These are phyloP conservation scores for Lepidocolaptes lacrymiger DNA, from an alignment of 2,797 vertebrate species.

Conservation along the genomic window DNA sequence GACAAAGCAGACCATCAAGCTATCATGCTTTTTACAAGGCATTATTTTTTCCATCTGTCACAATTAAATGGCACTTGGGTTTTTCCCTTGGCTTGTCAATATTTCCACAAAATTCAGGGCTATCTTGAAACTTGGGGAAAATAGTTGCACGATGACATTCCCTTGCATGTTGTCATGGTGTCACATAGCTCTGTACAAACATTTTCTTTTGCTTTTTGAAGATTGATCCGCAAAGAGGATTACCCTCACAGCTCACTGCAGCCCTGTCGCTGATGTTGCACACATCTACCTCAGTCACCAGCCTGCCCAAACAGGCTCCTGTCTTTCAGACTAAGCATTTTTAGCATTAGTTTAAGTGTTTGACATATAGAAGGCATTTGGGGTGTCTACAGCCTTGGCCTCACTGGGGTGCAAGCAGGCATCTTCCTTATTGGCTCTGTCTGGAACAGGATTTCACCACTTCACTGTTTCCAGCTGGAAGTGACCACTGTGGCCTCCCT, in stretches of 20 bases:
- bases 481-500: neutral
- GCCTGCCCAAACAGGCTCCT: neutral
- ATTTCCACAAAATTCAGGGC: neutral
- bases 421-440: neutral
- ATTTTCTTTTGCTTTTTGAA: neutral
- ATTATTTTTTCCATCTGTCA: constrained; percentile 23
- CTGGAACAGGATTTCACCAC: neutral
- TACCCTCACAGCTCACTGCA: neutral
- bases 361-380: neutral
- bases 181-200: neutral
- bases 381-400: neutral
- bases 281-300: neutral
- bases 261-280: neutral
- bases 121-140: neutral
- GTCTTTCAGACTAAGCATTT: neutral
- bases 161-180: neutral
- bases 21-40: neutral
- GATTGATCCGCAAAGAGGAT: constrained; percentile 36
- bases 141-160: neutral
- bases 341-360: neutral
- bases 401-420: accelerated
- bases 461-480: neutral
- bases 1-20: neutral
- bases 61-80: neutral
- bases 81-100: constrained; percentile 3